These are phyloP conservation scores for Thumatha senex DNA, from an alignment of 2,888 invertebrate genomes.

Conservation along the genomic window DNA sequence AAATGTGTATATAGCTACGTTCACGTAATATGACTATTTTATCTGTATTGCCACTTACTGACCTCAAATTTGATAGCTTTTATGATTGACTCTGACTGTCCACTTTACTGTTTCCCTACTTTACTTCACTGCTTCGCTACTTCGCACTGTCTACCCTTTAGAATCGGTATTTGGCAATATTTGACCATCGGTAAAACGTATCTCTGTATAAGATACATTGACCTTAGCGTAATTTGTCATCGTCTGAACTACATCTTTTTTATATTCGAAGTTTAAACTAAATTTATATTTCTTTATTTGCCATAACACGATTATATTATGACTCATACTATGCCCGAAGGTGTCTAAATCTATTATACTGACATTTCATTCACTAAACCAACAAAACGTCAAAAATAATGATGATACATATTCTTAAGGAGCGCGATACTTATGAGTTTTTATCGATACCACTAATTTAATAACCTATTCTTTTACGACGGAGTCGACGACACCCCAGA, in stretches of 20 bases:
- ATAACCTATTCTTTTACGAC: slow-evolving; percentile 67
- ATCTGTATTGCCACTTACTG: no score
- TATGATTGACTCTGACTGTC: no score
- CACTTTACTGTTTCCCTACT: no score
- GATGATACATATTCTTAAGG: slow-evolving; percentile 42
- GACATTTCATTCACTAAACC: slow-evolving; percentile 49
- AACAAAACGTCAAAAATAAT: slow-evolving; percentile 47
- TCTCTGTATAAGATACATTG: not conserved
- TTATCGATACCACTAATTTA: slow-evolving; percentile 74
- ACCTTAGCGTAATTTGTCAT: not conserved
- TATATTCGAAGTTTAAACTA: slow-evolving; percentile 3
- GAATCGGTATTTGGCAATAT: no score
- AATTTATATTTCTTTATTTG: slow-evolving; percentile 18
- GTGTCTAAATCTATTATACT: slow-evolving; percentile 35
- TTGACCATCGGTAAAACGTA: no score
- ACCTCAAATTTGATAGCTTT: no score
- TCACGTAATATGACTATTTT: not conserved
- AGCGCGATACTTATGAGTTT: slow-evolving; percentile 59
- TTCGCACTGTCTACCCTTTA: no score
- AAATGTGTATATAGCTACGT: not conserved
- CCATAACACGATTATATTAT: slow-evolving; percentile 17
- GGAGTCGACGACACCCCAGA: slow-evolving; percentile 76
- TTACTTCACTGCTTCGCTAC: no score
- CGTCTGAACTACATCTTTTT: not conserved
- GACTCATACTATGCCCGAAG: slow-evolving; percentile 16